These are phyloP conservation scores for Neoitamus cyanurus DNA, from an alignment of 2,888 invertebrate species.

Conservation along the genomic window DNA sequence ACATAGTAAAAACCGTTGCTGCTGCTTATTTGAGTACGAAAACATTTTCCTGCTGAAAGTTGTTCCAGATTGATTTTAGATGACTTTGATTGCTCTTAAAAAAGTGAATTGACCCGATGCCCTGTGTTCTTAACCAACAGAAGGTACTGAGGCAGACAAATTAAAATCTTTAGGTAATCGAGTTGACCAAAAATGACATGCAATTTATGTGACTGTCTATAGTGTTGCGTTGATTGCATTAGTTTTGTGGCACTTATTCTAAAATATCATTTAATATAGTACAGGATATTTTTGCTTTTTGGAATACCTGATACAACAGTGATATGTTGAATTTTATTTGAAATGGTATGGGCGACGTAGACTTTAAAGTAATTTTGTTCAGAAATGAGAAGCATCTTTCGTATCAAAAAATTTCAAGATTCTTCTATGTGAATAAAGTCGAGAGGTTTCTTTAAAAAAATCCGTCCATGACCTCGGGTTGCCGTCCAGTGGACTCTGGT, in stretches of 20 bases:
- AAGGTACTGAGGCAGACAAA: neutral
- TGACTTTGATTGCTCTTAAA: neutral
- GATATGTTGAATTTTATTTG: too few species aligned
- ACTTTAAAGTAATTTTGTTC: neutral
- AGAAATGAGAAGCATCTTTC: neutral
- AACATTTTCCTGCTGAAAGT: neutral
- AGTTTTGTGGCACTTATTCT: too few species aligned
- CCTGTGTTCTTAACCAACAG: neutral
- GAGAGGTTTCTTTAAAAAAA: neutral
- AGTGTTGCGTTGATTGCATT: too few species aligned
- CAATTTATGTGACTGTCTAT: too few species aligned
- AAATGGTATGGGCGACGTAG: too few species aligned
- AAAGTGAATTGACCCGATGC: neutral
- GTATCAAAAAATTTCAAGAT: neutral
- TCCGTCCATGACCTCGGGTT: neutral
- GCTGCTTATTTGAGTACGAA: neutral
- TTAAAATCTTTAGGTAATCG: too few species aligned
- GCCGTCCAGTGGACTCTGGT: neutral
- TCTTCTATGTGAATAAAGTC: neutral
- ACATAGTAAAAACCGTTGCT: neutral
- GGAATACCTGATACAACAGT: too few species aligned
- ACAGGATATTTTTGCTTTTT: too few species aligned
- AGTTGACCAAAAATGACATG: too few species aligned
- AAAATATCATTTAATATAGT: too few species aligned
- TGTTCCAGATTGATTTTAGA: neutral